Conservation (phyloP, 2,113 vertebrate genomes). For the Felis catus region F.catus_Fca126_mat1.0 CM031417.1:101240501-101241000, state of each 20-base stretch:
- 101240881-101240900: too few species aligned
- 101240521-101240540: not conserved
- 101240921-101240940: too few species aligned
- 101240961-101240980: too few species aligned
- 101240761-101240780: constrained; percentile 13
- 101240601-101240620: not conserved
- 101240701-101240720: constrained; percentile 11
- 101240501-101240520: not conserved
- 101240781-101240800: not conserved
- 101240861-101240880: too few species aligned
- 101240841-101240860: too few species aligned
- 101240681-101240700: not conserved
- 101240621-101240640: not conserved
- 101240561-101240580: constrained; percentile 3
- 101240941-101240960: too few species aligned
- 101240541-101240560: not conserved
- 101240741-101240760: not conserved
- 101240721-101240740: not conserved
- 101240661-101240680: not conserved
- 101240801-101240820: constrained; percentile 1
- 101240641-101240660: not conserved
- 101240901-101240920: too few species aligned
- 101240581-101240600: not conserved
- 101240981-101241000: too few species aligned
- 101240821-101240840: not conserved